A percentile compares a stretch with the other conserved stretches of the same genome.
Evolutionary conservation across 2,797 vertebrate genomes (phyloP).

Genomic region (Phataginus tetradactyla): DNA sequence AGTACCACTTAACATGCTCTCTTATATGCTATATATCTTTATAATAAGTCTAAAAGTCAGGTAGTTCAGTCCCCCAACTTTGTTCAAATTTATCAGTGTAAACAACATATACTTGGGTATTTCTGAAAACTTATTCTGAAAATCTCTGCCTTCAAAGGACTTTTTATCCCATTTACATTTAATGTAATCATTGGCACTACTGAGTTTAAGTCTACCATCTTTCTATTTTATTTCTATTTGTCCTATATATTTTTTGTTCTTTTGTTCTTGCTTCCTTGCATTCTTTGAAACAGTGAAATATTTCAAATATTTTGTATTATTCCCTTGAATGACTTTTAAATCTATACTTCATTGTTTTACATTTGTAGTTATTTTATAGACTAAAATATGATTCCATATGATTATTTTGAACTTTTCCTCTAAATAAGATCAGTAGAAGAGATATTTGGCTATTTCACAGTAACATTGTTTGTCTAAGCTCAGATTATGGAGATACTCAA

Average conservation of each 20-base stretch:
- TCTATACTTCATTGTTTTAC: background rate
- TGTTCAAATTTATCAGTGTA: background rate
- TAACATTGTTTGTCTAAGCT: background rate
- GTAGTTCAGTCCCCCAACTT: background rate
- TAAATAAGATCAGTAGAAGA: background rate
- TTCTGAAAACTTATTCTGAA: constrained; percentile 11
- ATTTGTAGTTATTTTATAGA: background rate
- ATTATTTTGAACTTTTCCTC: background rate
- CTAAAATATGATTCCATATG: background rate
- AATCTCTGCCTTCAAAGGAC: constrained; percentile 6
- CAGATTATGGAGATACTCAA: background rate
- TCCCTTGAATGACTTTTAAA: background rate
- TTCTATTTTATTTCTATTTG: background rate
- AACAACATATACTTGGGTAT: background rate
- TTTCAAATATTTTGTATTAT: background rate
- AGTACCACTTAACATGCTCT: background rate
- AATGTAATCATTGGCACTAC: background rate
- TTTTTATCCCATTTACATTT: constrained; percentile 31
- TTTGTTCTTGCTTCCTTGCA: background rate
- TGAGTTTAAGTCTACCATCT: background rate
- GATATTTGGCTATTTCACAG: background rate
- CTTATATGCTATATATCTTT: background rate
- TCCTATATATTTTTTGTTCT: background rate
- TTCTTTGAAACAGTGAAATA: background rate
- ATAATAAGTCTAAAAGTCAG: background rate